Evolutionary conservation across 2,113 vertebrate genomes (phyloP).

Genomic region (Entomyzon cyanotis): DNA sequence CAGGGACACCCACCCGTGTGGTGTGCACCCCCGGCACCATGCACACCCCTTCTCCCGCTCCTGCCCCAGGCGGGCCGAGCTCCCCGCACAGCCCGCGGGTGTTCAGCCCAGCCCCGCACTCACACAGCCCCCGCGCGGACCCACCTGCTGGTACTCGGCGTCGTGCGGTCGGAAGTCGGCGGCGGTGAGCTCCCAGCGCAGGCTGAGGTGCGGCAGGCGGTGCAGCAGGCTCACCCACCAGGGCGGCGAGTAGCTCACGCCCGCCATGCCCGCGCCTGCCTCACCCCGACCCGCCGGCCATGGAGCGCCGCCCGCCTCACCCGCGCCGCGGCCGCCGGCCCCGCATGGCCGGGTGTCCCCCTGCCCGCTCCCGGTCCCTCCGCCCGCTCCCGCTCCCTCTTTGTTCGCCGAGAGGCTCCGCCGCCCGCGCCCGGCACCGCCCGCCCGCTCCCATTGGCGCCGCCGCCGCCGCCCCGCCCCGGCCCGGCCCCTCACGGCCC

Average conservation of each 20-base stretch:
- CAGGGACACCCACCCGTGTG: not conserved
- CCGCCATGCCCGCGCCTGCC: slow-evolving; percentile 73
- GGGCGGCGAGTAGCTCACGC: slow-evolving; percentile 90
- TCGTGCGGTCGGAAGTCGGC: slow-evolving; percentile 91
- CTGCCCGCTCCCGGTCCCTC: too few species aligned
- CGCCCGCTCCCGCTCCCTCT: too few species aligned
- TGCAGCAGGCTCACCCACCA: slow-evolving; percentile 96
- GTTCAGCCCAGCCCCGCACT: not conserved
- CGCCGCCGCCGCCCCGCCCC: not conserved
- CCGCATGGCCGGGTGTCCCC: too few species aligned
- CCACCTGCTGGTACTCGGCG: slow-evolving; percentile 92
- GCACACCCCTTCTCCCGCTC: not conserved
- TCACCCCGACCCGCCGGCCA: not conserved
- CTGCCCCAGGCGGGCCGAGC: not conserved
- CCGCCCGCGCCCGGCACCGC: too few species aligned
- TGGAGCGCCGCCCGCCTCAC: too few species aligned
- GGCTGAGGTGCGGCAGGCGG: slow-evolving; percentile 89
- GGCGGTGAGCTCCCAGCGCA: slow-evolving; percentile 86
- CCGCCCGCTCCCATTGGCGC: not conserved
- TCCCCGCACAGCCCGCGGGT: not conserved
- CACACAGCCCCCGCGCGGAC: not conserved
- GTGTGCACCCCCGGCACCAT: too few species aligned
- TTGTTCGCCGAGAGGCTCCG: too few species aligned
- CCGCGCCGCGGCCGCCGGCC: too few species aligned
- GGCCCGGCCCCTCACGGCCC: not conserved